Evolutionary conservation across 2,888 invertebrate genomes (phyloP).

Genomic region (Monopis laevigella): DNA sequence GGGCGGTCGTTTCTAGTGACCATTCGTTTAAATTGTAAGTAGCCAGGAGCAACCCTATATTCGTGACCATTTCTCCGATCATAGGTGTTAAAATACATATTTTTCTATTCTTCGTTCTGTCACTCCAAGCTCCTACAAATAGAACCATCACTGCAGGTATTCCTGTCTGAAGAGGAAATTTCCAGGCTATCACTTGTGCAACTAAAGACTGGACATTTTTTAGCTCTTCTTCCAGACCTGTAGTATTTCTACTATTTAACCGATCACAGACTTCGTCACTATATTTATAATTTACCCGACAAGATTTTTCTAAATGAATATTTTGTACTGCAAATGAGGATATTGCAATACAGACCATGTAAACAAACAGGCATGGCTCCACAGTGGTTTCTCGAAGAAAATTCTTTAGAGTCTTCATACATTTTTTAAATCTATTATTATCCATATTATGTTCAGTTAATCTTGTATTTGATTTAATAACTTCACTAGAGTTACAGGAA

Average conservation of each 20-base stretch:
- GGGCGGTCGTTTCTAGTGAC: constrained; percentile 54
- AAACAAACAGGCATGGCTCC: constrained; percentile 72
- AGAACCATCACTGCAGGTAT: constrained; percentile 66
- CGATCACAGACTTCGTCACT: constrained; percentile 64
- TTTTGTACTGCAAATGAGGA: constrained; percentile 70
- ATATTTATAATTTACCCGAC: constrained; percentile 60
- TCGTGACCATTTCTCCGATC: constrained; percentile 61
- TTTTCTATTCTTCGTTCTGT: constrained; percentile 66
- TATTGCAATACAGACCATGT: constrained; percentile 71
- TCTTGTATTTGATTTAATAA: constrained; percentile 44
- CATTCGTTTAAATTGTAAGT: constrained; percentile 66
- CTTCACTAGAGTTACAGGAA: constrained; percentile 33
- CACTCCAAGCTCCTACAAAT: constrained; percentile 72
- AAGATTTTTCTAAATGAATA: constrained; percentile 69
- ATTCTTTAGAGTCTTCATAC: constrained; percentile 42
- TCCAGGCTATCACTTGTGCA: constrained; percentile 64
- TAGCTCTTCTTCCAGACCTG: constrained; percentile 45
- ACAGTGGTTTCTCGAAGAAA: constrained; percentile 62
- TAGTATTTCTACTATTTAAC: constrained; percentile 45
- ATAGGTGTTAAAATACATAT: constrained; percentile 68
- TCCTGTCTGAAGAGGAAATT: constrained; percentile 67
- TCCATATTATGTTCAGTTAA: constrained; percentile 38
- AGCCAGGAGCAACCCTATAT: constrained; percentile 61
- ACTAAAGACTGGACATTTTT: constrained; percentile 58
- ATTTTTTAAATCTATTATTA: constrained; percentile 40